These are phyloP conservation scores for Anoura caudifer DNA, from an alignment of 2,113 vertebrate genomes.

Conservation along the genomic window DNA sequence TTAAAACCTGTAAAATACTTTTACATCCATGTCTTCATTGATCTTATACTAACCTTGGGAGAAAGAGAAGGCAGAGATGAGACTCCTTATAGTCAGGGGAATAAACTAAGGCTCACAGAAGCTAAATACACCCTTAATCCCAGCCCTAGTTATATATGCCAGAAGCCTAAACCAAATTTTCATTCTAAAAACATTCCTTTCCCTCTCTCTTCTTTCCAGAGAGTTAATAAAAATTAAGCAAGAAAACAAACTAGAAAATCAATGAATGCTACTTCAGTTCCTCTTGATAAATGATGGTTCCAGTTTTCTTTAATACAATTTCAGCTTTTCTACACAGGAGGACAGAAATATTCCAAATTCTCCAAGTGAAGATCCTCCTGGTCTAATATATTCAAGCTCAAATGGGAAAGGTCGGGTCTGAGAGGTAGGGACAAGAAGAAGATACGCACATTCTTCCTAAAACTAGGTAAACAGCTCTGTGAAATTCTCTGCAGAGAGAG, in stretches of 20 bases:
- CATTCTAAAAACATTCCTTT: not conserved
- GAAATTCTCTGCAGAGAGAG: not conserved
- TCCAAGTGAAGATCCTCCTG: not conserved
- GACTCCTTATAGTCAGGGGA: not conserved
- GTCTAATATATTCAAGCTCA: not conserved
- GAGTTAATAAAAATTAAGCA: conserved; percentile 3
- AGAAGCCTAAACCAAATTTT: not conserved
- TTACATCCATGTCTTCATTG: not conserved
- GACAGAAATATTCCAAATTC: not conserved
- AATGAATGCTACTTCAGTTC: not conserved
- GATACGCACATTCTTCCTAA: not conserved
- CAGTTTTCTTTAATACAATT: not conserved
- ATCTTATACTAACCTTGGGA: not conserved
- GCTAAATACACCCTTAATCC: not conserved
- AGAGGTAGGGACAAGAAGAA: not conserved
- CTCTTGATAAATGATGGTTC: not conserved
- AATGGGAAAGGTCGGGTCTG: not conserved
- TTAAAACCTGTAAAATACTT: conserved; percentile 1
- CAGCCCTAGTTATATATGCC: not conserved
- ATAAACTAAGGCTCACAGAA: not conserved
- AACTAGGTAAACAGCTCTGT: not conserved
- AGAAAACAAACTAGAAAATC: not conserved
- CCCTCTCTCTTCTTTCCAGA: not conserved
- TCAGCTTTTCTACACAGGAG: not conserved
- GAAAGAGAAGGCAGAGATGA: not conserved